Base-by-base conservation (phyloP, 1,140 invertebrate species). In the Pseudomyrmex concolor region DNA sequence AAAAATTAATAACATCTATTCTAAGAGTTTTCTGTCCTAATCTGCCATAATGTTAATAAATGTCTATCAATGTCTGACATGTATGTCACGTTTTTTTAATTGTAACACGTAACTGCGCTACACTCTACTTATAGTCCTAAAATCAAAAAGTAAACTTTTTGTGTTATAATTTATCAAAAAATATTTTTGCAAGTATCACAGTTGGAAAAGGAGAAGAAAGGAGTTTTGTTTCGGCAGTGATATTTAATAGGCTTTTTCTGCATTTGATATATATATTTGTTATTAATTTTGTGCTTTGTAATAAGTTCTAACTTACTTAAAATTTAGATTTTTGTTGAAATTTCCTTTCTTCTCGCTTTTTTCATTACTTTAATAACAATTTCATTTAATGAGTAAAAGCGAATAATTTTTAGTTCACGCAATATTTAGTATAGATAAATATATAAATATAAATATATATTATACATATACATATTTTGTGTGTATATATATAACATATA, bases 201-300 rank as follows among this genome's bases (percentile, higher is more conserved):
- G 10, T 68, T 48, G 17, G 50, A 10, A 10, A 78, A 68, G 55
- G 22, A 70, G 54, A 51, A 60, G n/a, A 78, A 78, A 70, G 19
- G 54, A 80, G 70, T 70, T 48, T 45, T 66, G 2, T 55, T 25
- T 48, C 22, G 76, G 76, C 76, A 80, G 76, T 80, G 76, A 71
- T 34, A 34, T 71, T 71, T 50, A 48, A 60, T 80, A 80, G 76
- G 76, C 66, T 70, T 71, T 17, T 70, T 71, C 70, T 2, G 17
- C 22, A 71, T 71, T 70, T 57, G 2, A 59, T 19, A 22, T 68
- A 22, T 68, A 57, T 68, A 57, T 48, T 48, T 10, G n/a, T 51
- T 19, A 54, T 54, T 7, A 77, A 54, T 55, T 67, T 77, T 77
- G 17, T 55, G 5, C 19, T 59, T 34, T 22, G 1, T 9, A 45